Base-by-base conservation (phyloP, 2,888 invertebrate genomes). In the Phasia obesa region DNA sequence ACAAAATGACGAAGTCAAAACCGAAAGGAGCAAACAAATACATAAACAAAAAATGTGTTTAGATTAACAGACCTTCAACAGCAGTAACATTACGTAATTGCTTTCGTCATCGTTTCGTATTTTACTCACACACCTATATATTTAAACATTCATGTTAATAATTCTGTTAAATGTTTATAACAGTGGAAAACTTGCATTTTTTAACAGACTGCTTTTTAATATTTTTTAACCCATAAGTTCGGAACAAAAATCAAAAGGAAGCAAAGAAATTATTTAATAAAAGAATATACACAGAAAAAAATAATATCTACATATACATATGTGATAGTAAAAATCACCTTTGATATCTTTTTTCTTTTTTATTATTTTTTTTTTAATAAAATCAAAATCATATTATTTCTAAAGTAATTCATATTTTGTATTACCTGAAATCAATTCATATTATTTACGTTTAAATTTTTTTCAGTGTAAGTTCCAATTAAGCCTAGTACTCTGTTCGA, bases 81-180 rank as follows among this genome's bases (percentile, higher is more conserved):
- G 65, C 42, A 53, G 17, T 73, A 53, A 67, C 70, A 60, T 55
- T 51, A 60, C 73, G 71, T 74, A 70, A 74, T 74, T 70, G 80
- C 53, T 81, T 77, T 79, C 79, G 83, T 83, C 83, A 83, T 79
- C 67, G 57, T 67, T 76, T 60, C 47, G 21, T 69, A 67, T n/a
- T 17, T 53, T 62, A 59, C 59, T 44, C 17, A 42, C 19, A 67
- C 9, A 74, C 35, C 35, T 51, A 38, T 15, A 35, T 23, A 47
- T 23, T 11, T 15, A 42, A 27, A 19, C 57, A 13, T 23, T 2
- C 5, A 19, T 9, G 11, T 31, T 17, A 42, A 23, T 3, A 11
- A 38, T 23, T n/a, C 17, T 55, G 53, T 23, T 25, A 62, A 53
- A 42, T 21, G 15, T 25, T 13, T 9, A 4, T 59, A 74, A 57